Conservation (phyloP, 2,113 vertebrate genomes). For the Centropus unirufus region DNA sequence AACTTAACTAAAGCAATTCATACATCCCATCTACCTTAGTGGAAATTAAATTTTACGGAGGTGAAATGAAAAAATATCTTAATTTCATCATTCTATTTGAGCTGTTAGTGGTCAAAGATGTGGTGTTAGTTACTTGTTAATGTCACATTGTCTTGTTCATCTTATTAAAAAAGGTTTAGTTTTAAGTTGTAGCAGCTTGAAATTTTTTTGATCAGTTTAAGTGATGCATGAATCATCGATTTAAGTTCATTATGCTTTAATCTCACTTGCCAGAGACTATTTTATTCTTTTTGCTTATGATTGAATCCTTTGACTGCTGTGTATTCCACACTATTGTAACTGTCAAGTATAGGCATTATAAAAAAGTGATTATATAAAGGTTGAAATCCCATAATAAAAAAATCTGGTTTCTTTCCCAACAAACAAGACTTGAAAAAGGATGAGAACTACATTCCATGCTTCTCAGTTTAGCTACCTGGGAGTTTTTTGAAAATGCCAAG, state of each 20-base stretch:
- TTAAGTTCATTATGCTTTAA: neutral
- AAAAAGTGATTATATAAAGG: neutral
- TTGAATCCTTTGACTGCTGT: slow-evolving; percentile 4
- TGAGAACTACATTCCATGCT: slow-evolving; percentile 2
- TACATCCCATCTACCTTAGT: neutral
- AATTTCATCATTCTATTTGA: neutral
- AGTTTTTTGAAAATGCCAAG: neutral
- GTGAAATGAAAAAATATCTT: neutral
- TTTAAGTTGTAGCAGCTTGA: neutral
- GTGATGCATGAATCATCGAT: neutral
- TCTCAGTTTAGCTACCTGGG: neutral
- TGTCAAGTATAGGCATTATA: neutral
- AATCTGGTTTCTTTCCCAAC: neutral
- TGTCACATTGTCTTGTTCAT: neutral
- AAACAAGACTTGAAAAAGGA: slow-evolving; percentile 10
- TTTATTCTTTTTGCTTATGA: neutral
- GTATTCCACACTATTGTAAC: neutral
- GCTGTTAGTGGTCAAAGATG: neutral
- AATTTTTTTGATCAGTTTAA: neutral
- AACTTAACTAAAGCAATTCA: neutral
- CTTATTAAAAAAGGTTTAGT: neutral
- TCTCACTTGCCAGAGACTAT: neutral
- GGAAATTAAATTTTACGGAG: neutral
- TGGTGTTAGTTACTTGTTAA: neutral
- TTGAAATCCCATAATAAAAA: neutral